Base-by-base conservation (phyloP, 2,113 vertebrate genomes). In the Sylvilagus bachmani region DNA sequence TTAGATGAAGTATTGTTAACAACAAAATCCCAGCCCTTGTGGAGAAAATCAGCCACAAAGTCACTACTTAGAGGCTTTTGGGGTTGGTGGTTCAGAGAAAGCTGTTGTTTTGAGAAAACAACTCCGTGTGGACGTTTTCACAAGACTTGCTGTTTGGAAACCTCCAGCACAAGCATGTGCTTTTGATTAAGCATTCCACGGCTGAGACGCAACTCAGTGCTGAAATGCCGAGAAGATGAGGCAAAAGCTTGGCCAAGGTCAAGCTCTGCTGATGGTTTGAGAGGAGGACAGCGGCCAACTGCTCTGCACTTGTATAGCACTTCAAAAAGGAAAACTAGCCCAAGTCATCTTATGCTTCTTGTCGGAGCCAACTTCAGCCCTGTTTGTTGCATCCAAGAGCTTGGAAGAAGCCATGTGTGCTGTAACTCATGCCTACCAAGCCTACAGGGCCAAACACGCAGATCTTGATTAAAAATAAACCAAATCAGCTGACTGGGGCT, bases 211-310 rank as follows among this genome's bases (percentile, higher is more conserved):
- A 98, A 88, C 5, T 11, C 29, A 9, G 4, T 36, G 83, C 73
- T 96, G 86, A 97, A 95, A 96, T 88, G 51, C 4, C 53, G 58
- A 2, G 69, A 21, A 19, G 95, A 86, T 91, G 97, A 95, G 0
- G 94, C 1, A 96, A 97, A 91, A 85, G 38, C 89, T 91, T 97
- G 97, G 97, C 97, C 96, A 96, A 97, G 97, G 97, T 97, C 97
- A 96, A 91, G 83, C 70, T 97, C 82, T 73, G 93, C 79, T 86
- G 90, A 97, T 86, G 93, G 86, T 86, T 75, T 74, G 69, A 81
- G 83, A 81, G 33, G 66, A n/a, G 87, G 81, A 86, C 16, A 12
- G 90, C 81, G 55, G 96, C 96, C 95, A 97, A 97, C 49, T 78
- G 64, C 62, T 90, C 78, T 96, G 92, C 74, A 94, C 89, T 97